These are phyloP conservation scores for Pseudomyrmex sp. DNA, from an alignment of 1,140 invertebrate genomes.

Conservation along the genomic window DNA sequence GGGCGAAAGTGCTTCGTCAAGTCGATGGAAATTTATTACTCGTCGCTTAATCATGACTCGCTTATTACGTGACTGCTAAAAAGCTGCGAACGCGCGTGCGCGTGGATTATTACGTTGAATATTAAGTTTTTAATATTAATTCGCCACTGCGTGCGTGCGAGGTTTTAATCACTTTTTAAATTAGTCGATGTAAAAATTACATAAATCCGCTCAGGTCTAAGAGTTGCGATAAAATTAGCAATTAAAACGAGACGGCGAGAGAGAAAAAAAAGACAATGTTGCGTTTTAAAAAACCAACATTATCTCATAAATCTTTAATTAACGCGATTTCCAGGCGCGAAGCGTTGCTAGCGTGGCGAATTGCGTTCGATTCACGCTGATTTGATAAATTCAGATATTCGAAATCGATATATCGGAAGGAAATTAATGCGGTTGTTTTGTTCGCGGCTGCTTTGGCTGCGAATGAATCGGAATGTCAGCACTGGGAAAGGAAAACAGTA, in stretches of 20 bases:
- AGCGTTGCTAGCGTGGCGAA: neutral
- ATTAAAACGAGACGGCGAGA: conserved; percentile 1
- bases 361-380: neutral
- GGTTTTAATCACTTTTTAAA: conserved; percentile 43
- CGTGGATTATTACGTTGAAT: conserved; percentile 26
- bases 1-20: conserved; percentile 71
- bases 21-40: conserved; percentile 70
- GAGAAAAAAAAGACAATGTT: neutral
- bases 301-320: too few species aligned
- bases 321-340: too few species aligned
- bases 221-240: conserved; percentile 21
- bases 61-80: conserved; percentile 51
- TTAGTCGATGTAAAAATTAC: conserved; percentile 12
- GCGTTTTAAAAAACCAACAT: too few species aligned
- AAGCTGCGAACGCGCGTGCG: conserved; percentile 46
- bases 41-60: conserved; percentile 47
- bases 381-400: neutral
- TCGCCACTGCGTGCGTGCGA: conserved; percentile 16
- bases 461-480: neutral
- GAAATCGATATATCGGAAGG: neutral
- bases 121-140: conserved; percentile 61
- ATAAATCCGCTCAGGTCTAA: neutral
- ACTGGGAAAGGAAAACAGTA: neutral
- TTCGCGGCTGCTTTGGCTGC: neutral
- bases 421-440: neutral